A percentile compares a stretch with the other conserved stretches of the same genome.
Evolutionary conservation across 2,113 vertebrate genomes (phyloP).

Genomic region (Cochlearius cochlearius): DNA sequence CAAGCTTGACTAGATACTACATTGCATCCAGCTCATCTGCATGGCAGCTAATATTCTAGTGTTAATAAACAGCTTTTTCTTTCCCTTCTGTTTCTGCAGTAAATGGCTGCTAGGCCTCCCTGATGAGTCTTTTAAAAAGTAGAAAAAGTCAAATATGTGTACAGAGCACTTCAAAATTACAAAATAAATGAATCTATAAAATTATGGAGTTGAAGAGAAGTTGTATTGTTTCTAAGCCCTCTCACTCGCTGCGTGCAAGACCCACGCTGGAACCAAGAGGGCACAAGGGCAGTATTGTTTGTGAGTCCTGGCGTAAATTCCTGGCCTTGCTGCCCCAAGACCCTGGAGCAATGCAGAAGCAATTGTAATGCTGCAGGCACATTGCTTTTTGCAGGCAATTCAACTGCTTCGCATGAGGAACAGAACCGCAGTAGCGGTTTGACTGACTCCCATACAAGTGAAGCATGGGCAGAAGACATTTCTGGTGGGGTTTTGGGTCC

Average conservation of each 20-base stretch:
- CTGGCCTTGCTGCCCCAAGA: neutral
- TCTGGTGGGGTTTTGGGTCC: neutral
- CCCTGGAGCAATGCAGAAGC: neutral
- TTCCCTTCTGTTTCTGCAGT: neutral
- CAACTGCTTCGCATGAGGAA: neutral
- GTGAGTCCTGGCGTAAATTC: neutral
- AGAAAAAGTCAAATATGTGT: neutral
- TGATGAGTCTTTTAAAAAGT: neutral
- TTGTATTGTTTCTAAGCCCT: neutral
- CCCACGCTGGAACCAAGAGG: neutral
- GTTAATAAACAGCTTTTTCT: neutral
- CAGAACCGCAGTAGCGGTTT: neutral
- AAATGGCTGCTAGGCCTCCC: neutral
- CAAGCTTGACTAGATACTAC: neutral
- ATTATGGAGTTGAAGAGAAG: neutral
- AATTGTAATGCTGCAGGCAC: neutral
- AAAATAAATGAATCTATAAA: neutral
- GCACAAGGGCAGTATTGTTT: neutral
- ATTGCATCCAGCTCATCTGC: neutral
- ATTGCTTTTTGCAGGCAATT: neutral
- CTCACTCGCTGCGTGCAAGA: neutral
- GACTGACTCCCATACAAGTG: neutral
- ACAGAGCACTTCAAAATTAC: neutral
- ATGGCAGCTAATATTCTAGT: neutral
- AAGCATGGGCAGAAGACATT: neutral